Evolutionary conservation across 2,797 vertebrate species (phyloP), one percentile per base, ranked within the genome.

Genomic region (Neosilurus hyrtlii): DNA sequence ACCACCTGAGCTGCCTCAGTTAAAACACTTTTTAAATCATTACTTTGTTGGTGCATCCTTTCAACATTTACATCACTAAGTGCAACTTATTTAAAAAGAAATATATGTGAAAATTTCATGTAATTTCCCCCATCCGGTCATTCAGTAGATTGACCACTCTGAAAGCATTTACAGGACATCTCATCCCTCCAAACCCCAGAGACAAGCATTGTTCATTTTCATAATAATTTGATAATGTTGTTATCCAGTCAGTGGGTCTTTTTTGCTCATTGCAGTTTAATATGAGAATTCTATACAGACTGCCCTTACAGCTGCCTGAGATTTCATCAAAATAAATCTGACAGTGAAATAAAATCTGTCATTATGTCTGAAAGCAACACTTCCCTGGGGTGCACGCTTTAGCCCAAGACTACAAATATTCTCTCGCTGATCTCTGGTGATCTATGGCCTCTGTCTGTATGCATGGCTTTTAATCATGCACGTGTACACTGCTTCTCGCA

Each of bases 321-420:
- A 79, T 67, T 67, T 79, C 10, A 68, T 67, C 63, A 56, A 79
- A 79, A 79, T 67, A 79, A 14, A 63, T 52, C 49, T 37, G 18
- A 26, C 18, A 56, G 51, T 35, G 63, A 56, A 79, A 67, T 79
- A 14, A 37, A 79, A 75, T 88, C 66, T 62, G 71, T 73, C 82
- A 63, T 87, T 86, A 85, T 71, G 71, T 87, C 74, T 82, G 67
- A 83, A 78, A 80, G 75, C 52, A 54, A 77, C 72, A 65, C 81
- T 85, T 82, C 79, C 79, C 73, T 16, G 5, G 61, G 66, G 76
- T 62, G 76, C 24, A n/a, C 10, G 26, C 72, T 77, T 52, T 79
- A 59, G 71, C 65, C 79, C 24, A 65, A 66, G 84, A 78, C 85
- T 79, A 85, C 87, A 87, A 87, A 87, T 86, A 82, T 37, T 22